These are phyloP conservation scores for Peromyscus aztecus DNA, from an alignment of 2,797 vertebrate species.

Conservation along the genomic window DNA sequence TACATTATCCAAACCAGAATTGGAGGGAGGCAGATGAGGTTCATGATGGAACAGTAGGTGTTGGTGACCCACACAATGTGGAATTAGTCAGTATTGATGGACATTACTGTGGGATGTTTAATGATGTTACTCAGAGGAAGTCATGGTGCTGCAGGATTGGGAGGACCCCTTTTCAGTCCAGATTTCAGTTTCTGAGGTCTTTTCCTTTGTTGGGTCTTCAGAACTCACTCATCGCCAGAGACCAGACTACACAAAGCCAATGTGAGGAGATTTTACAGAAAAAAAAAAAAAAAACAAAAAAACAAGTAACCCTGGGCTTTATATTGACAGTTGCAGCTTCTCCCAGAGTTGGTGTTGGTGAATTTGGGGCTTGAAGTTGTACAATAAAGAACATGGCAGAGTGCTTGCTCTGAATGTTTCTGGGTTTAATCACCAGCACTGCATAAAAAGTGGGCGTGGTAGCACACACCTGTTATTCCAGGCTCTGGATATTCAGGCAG, in stretches of 20 bases:
- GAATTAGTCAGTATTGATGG: slow-evolving; percentile 22
- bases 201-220: not conserved
- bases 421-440: not conserved
- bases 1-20: slow-evolving; percentile 52
- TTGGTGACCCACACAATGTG: not conserved
- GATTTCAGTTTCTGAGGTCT: not conserved
- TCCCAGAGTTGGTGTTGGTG: not conserved
- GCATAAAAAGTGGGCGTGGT: not conserved
- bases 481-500: not conserved
- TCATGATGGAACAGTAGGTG: not conserved
- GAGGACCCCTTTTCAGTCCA: not conserved
- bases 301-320: not conserved
- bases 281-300: not conserved
- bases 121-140: not conserved
- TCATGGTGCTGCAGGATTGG: not conserved
- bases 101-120: not conserved
- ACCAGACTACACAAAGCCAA: not conserved
- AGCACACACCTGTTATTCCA: not conserved
- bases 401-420: not conserved
- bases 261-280: not conserved
- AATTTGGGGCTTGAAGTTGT: not conserved
- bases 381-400: not conserved
- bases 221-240: not conserved
- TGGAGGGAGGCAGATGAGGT: not conserved
- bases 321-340: not conserved